phyloP scores from a whole-genome alignment of 2,113 vertebrate species.

The Neogobius melanostomus region DNA sequence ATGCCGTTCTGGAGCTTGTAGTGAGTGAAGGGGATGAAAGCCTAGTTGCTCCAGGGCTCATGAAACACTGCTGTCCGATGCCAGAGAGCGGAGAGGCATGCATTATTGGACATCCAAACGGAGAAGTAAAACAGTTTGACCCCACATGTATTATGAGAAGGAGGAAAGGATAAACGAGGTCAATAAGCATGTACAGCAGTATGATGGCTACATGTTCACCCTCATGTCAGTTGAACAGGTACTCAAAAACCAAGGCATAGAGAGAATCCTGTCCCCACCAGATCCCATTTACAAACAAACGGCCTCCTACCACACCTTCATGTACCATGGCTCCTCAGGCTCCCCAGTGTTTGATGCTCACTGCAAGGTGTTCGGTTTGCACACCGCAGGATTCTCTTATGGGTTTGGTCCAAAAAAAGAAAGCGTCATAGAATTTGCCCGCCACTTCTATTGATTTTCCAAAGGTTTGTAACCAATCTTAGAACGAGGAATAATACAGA shows the following conservation, averaged over 20 bases:
- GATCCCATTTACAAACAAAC: background rate
- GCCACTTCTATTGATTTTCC: too few relatives aligned
- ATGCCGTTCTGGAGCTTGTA: too few relatives aligned
- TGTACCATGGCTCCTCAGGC: slow-evolving; percentile 39
- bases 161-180: background rate
- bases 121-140: too few relatives aligned
- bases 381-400: background rate
- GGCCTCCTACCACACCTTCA: slow-evolving; percentile 12
- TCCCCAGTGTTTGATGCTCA: slow-evolving; percentile 37
- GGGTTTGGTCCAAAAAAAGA: rapidly evolving
- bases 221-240: rapidly evolving
- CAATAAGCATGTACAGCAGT: rapidly evolving
- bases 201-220: rapidly evolving
- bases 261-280: background rate
- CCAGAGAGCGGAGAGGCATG: too few relatives aligned
- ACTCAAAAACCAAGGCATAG: background rate
- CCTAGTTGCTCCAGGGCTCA: too few relatives aligned
- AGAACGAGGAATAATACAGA: too few relatives aligned
- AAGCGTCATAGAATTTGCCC: slow-evolving; percentile 12
- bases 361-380: slow-evolving; percentile 19
- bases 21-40: too few relatives aligned
- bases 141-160: too few relatives aligned
- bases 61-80: too few relatives aligned
- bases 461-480: too few relatives aligned
- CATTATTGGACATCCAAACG: too few relatives aligned